Evolutionary conservation across 2,797 vertebrate species (phyloP), one percentile per base, ranked within the genome.

Genomic region (Pantherophis alleghaniensis): DNA sequence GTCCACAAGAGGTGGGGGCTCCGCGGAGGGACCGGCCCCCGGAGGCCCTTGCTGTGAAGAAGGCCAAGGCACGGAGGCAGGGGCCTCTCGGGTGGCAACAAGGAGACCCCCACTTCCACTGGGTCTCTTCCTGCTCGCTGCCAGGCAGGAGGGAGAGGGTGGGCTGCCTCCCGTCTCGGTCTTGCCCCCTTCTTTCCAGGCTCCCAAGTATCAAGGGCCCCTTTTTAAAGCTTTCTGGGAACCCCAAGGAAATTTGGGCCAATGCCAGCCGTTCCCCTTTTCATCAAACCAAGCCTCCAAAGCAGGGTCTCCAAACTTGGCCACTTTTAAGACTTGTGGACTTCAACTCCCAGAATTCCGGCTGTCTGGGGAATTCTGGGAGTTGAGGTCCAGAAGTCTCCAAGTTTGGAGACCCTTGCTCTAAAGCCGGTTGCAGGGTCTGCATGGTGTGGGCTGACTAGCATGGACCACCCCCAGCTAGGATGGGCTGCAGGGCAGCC

Each of bases 1-100:
- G 16, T 16, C 69, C 16, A 14, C 28, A 20, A 32, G 14, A 1
- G 0, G 1, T 7, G 47, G 28, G 63, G 1, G 5, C 0, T 86
- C 22, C 2, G 5, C 79, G 86, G 9, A 24, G 7, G 9, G 3
- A 18, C 2, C 0, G 47, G 69, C 79, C 47, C 13, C 0, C 0
- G 1, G 74, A 79, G 53, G 11, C 4, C 7, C 91, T 55, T 0
- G 0, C 4, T 69, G 3, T 12, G 2, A 12, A 26, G 63, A 2
- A 0, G 55, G 1, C 12, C 60, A 13, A 26, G 6, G 22, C 37
- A 9, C 7, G 22, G 22, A 1, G 11, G 10, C 56, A 60, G 7
- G 2, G 20, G 87, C 56, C 13, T 4, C 51, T 53, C 86, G 1
- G 51, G 47, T 24, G 26, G 86, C 79, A n/a, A 51, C 10, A 13